These are phyloP conservation scores for Tupaia tana DNA, from an alignment of 2,113 vertebrate species.

Conservation along the genomic window DNA sequence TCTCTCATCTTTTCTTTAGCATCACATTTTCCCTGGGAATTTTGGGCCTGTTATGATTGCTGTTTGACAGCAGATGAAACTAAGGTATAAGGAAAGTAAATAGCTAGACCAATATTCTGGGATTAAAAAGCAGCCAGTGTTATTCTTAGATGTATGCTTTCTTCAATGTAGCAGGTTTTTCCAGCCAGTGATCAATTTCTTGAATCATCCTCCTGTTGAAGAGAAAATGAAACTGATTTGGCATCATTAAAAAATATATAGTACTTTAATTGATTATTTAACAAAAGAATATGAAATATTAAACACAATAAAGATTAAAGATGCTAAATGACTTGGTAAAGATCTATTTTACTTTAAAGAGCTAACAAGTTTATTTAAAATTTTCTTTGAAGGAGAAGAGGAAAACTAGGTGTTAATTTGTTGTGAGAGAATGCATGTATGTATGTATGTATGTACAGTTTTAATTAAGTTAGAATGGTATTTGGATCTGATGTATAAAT, in stretches of 20 bases:
- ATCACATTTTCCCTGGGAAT: constrained; percentile 1
- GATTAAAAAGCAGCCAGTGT: constrained; percentile 42
- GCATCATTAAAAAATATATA: constrained; percentile 79
- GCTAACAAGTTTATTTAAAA: constrained; percentile 51
- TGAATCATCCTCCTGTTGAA: constrained; percentile 77
- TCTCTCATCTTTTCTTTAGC: constrained; percentile 55
- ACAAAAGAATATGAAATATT: constrained; percentile 84
- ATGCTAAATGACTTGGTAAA: constrained; percentile 77
- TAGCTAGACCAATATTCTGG: not conserved
- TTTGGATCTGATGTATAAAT: constrained; percentile 72
- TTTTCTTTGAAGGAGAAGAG: constrained; percentile 33
- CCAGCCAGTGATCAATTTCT: constrained; percentile 75
- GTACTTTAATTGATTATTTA: constrained; percentile 85
- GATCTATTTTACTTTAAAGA: constrained; percentile 72
- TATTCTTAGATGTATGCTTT: constrained; percentile 40
- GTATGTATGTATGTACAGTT: constrained; percentile 64
- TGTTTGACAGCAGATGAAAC: constrained; percentile 45
- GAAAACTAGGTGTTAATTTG: constrained; percentile 58
- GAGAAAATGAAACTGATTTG: constrained; percentile 80
- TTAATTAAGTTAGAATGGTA: constrained; percentile 70
- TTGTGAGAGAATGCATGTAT: not conserved
- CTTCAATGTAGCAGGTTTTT: not conserved
- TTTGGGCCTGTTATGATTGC: not conserved
- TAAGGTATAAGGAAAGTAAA: constrained; percentile 57
- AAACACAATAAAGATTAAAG: constrained; percentile 82